These are phyloP conservation scores for Serinus canaria DNA, from an alignment of 2,113 vertebrate genomes.

Conservation along the genomic window DNA sequence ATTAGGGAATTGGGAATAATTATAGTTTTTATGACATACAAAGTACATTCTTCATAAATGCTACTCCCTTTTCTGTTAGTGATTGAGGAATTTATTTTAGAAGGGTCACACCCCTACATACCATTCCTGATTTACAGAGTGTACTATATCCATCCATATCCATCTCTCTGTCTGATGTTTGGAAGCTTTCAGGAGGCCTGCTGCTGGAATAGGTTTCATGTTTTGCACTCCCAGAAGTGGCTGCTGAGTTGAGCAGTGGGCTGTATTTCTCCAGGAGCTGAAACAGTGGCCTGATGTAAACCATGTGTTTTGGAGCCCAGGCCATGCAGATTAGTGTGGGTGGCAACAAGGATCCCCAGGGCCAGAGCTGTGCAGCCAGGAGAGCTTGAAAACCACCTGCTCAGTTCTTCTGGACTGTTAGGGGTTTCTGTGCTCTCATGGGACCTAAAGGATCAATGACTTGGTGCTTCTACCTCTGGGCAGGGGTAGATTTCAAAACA, in stretches of 20 bases:
- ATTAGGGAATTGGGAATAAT: slow-evolving; percentile 24
- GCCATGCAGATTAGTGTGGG: slow-evolving; percentile 74
- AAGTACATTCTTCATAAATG: not conserved
- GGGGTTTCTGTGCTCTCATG: not conserved
- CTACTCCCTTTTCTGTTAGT: not conserved
- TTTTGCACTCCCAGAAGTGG: slow-evolving; percentile 23
- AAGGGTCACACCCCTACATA: not conserved
- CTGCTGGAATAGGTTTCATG: not conserved
- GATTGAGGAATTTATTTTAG: not conserved
- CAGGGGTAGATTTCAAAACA: not conserved
- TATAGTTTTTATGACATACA: not conserved
- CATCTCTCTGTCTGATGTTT: not conserved
- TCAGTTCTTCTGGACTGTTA: not conserved
- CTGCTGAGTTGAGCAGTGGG: not conserved
- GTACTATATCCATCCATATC: not conserved
- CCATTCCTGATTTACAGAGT: not conserved
- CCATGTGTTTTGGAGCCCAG: slow-evolving; percentile 73
- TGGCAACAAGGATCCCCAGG: slow-evolving; percentile 73
- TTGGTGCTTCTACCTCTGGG: not conserved
- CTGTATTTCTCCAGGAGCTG: slow-evolving; percentile 29
- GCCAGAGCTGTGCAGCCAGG: slow-evolving; percentile 69
- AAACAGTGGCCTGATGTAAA: slow-evolving; percentile 64
- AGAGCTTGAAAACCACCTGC: slow-evolving; percentile 64
- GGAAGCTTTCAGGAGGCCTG: not conserved
- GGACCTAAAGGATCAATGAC: not conserved